Evolutionary conservation across 1,140 invertebrate species (phyloP), one percentile per base, ranked within the genome.

Genomic region (Zaprionus camerounensis): DNA sequence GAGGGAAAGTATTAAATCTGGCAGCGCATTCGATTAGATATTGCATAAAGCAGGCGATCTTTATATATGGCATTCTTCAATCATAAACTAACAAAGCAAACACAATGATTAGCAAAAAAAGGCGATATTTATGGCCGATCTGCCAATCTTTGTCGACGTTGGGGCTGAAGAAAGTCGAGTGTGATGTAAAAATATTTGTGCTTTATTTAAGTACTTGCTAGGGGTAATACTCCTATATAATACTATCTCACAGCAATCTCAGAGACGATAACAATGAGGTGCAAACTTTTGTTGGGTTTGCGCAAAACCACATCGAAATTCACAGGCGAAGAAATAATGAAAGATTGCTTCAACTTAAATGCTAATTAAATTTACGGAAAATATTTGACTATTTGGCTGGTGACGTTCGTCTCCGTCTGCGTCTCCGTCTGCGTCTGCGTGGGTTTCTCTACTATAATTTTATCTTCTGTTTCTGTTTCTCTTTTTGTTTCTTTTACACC

Each of bases 331-430:
- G 70, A 70, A 70, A 77, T 73, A 73, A 58, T 63, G 58, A 55
- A 76, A 67, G 66, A 76, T 81, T 82, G 78, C 71, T 77, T 55
- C 44, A 84, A 81, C 85, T 87, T 87, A 88, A 84, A 88, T 87
- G 84, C 81, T 87, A 87, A 88, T 88, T 88, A 87, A 79, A 80
- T 46, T 69, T 76, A 84, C 67, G 85, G 71, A 86, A 82, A 69
- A 71, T 78, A 76, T 78, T 73, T 65, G 78, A 72, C 76, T 81
- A 70, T 87, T 81, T 76, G 62, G 74, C 49, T 76, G 44, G 44
- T 71, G 57, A 70, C 57, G 20, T 62, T 44, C 64, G 22, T 65
- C 62, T 71, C 9, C 31, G 31, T 64, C 62, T 71, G 78, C 83
- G 78, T 78, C 26, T 6, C 26, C 63, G 20, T 59, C 61, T 71